These are phyloP conservation scores for Leucophenga montana DNA, from an alignment of 2,888 invertebrate species.

Conservation along the genomic window DNA sequence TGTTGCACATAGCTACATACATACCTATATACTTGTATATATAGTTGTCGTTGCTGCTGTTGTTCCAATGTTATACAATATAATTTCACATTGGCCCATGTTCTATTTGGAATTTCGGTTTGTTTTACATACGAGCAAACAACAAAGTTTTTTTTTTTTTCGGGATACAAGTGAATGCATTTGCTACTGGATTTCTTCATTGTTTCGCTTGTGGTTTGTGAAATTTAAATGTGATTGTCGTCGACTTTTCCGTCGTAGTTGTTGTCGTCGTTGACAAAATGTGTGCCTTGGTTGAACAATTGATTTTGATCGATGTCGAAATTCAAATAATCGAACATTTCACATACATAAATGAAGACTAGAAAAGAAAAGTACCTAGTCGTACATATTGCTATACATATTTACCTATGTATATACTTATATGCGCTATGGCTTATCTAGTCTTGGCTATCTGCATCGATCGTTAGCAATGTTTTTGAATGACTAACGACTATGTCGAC, in stretches of 20 bases:
- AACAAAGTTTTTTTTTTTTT: not conserved
- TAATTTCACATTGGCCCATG: constrained; percentile 2
- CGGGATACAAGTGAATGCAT: not conserved
- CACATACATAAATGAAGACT: not conserved
- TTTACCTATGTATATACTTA: too few relatives aligned
- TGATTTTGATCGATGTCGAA: constrained; percentile 20
- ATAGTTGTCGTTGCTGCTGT: not conserved
- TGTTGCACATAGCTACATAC: too few relatives aligned
- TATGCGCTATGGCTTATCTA: not conserved
- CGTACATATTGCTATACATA: too few relatives aligned
- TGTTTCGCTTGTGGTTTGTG: too few relatives aligned
- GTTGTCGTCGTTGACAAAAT: too few relatives aligned
- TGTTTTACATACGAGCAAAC: not conserved
- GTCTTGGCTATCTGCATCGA: not conserved
- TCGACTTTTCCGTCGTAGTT: too few relatives aligned
- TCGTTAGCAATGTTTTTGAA: not conserved
- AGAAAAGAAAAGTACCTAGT: too few relatives aligned
- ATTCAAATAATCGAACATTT: constrained; percentile 11
- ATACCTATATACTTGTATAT: too few relatives aligned
- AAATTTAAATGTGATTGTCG: too few relatives aligned
- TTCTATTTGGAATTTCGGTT: constrained; percentile 11
- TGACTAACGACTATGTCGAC: constrained; percentile 26
- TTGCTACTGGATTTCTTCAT: not conserved
- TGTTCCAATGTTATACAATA: constrained; percentile 8
- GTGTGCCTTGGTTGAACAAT: not conserved